A percentile compares a stretch with the other conserved stretches of the same genome.
These are phyloP conservation scores for Brachyistius frenatus DNA, from an alignment of 2,113 vertebrate genomes.

Conservation along the genomic window DNA sequence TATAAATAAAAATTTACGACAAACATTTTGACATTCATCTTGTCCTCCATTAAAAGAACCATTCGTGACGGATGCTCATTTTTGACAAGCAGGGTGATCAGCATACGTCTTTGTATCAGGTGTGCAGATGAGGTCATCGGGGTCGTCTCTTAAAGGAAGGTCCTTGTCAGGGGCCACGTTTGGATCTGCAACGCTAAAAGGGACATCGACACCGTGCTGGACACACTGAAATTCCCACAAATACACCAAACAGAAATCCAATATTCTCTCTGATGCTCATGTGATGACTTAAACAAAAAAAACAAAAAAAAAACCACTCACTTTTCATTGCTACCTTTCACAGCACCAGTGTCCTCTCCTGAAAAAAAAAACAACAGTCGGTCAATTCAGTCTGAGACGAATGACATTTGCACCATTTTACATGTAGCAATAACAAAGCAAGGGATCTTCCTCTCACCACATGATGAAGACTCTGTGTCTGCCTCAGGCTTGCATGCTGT, in stretches of 20 bases:
- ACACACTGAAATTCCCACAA: background rate
- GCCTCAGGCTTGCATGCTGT: constrained; percentile 35
- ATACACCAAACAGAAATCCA: no score
- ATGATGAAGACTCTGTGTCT: constrained; percentile 9
- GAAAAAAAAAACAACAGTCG: constrained; percentile 7
- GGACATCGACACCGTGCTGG: constrained; percentile 25
- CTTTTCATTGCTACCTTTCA: constrained; percentile 26
- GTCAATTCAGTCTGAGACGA: background rate
- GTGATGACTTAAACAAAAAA: no score
- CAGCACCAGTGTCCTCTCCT: constrained; percentile 19
- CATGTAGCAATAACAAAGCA: background rate
- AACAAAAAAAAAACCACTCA: constrained; percentile 24
- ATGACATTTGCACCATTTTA: background rate
- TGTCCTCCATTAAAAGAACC: background rate
- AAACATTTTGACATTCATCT: background rate
- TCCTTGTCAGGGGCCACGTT: constrained; percentile 85
- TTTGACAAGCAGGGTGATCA: background rate
- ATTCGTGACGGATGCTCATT: background rate
- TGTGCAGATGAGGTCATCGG: constrained; percentile 88
- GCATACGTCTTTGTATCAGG: constrained; percentile 86
- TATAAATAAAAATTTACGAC: background rate
- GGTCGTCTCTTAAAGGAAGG: constrained; percentile 88
- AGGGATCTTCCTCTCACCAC: constrained; percentile 25
- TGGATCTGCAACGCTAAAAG: constrained; percentile 73
- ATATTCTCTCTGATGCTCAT: background rate